Evolutionary conservation across 2,888 invertebrate species (phyloP).

Genomic region (Papilio protenor): DNA sequence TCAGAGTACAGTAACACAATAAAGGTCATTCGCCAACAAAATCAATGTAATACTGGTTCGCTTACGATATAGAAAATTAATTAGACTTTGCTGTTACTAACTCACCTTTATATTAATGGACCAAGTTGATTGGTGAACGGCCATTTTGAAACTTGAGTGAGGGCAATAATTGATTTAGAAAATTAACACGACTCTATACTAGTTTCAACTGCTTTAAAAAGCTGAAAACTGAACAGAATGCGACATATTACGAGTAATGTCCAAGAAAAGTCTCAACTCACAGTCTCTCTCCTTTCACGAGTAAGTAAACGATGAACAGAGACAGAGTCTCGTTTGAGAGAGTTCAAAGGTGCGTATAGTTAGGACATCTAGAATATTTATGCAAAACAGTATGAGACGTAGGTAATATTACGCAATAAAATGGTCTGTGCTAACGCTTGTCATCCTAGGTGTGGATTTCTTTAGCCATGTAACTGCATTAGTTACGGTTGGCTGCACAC

Average conservation of each 20-base stretch:
- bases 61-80: conserved; percentile 27
- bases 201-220: neutral
- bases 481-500: neutral
- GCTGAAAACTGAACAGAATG: neutral
- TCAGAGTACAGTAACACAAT: neutral
- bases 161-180: conserved; percentile 8
- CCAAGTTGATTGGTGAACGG: conserved; percentile 2
- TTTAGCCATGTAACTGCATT: neutral
- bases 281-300: too few species aligned
- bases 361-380: neutral
- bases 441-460: neutral
- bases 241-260: neutral
- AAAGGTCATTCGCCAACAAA: neutral
- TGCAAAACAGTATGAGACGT: neutral
- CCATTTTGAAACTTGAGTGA: conserved; percentile 27
- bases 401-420: neutral
- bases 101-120: conserved; percentile 14
- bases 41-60: conserved; percentile 2
- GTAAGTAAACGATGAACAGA: too few species aligned
- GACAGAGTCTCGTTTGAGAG: too few species aligned
- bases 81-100: conserved; percentile 11
- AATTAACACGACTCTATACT: neutral
- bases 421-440: neutral
- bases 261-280: neutral
- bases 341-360: neutral